Evolutionary conservation across 2,797 vertebrate species (phyloP).

Genomic region (Etheostoma nigrum): DNA sequence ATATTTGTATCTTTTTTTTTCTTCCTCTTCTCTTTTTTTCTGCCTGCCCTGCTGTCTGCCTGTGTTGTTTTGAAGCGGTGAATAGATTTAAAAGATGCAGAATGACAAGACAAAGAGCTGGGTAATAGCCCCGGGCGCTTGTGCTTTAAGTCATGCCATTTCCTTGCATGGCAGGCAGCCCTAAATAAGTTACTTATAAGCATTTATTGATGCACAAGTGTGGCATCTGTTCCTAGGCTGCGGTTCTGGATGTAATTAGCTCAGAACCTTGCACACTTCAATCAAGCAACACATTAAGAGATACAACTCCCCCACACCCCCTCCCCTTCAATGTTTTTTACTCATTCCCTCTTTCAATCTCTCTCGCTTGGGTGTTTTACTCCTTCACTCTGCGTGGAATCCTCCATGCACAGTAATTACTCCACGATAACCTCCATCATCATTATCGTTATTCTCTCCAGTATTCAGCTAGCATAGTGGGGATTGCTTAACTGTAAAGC

Average conservation of each 20-base stretch:
- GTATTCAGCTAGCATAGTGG: constrained; percentile 57
- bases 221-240: constrained; percentile 86
- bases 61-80: constrained; percentile 84
- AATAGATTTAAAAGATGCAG: constrained; percentile 88
- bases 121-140: constrained; percentile 81
- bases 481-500: constrained; percentile 66
- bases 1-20: constrained; percentile 80
- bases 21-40: constrained; percentile 48
- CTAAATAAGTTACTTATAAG: constrained; percentile 91
- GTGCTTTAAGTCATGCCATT: constrained; percentile 88
- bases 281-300: constrained; percentile 83
- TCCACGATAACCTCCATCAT: constrained; percentile 80
- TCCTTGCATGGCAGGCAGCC: constrained; percentile 87
- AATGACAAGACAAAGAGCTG: constrained; percentile 89
- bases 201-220: constrained; percentile 89
- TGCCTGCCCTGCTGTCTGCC: constrained; percentile 82
- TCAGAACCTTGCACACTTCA: constrained; percentile 84
- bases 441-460: constrained; percentile 78
- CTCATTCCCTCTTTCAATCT: constrained; percentile 71
- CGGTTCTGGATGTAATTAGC: constrained; percentile 85
- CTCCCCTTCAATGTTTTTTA: constrained; percentile 53
- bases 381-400: constrained; percentile 76
- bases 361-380: constrained; percentile 74
- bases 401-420: constrained; percentile 80
- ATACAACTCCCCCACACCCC: constrained; percentile 46